Evolutionary conservation across 2,113 vertebrate species (phyloP).

Genomic region (Octodon degus): DNA sequence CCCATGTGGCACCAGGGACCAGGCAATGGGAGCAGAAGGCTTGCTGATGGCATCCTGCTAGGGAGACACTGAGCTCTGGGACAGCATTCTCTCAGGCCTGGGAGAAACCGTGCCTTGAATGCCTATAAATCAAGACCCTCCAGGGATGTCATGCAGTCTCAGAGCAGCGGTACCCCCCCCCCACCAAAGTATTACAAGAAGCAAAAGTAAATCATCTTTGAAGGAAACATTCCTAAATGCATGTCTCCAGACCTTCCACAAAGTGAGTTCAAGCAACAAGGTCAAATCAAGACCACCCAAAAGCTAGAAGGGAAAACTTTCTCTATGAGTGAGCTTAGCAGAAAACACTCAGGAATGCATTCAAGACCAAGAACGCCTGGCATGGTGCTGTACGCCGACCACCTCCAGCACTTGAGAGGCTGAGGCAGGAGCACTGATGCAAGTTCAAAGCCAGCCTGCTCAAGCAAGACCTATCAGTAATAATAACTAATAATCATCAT

Average conservation of each 20-base stretch:
- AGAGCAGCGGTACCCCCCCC: neutral
- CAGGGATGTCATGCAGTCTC: neutral
- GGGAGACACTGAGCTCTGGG: neutral
- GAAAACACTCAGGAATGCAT: neutral
- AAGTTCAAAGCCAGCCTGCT: neutral
- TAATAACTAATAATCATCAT: neutral
- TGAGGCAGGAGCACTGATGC: neutral
- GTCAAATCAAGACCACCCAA: neutral
- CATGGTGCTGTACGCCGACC: neutral
- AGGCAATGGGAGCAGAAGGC: neutral
- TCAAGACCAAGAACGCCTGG: neutral
- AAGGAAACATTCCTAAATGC: neutral
- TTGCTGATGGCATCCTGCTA: neutral
- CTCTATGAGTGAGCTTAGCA: neutral
- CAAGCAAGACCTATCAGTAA: neutral
- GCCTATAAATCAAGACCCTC: neutral
- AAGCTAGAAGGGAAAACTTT: neutral
- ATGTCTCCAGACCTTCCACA: neutral
- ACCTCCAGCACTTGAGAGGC: neutral
- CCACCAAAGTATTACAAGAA: neutral
- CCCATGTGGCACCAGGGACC: neutral
- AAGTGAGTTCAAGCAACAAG: neutral
- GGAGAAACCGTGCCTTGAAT: neutral
- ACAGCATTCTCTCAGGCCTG: too few relatives aligned
- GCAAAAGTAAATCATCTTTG: neutral